A percentile compares a stretch with the other conserved stretches of the same genome.
Evolutionary conservation across 1,140 invertebrate genomes (phyloP).

Genomic region (Ladona fulva): DNA sequence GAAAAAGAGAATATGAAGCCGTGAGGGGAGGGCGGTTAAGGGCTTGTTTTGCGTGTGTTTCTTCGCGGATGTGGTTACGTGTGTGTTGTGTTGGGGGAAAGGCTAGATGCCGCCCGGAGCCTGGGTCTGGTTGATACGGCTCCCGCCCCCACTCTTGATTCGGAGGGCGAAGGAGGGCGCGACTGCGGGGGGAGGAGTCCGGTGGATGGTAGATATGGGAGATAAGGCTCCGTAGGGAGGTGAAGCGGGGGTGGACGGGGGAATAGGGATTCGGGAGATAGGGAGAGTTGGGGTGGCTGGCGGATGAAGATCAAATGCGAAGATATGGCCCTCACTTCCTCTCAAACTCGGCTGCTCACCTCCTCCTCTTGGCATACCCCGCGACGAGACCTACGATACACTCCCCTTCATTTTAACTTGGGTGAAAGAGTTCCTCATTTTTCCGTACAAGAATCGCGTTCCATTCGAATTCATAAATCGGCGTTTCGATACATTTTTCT

Average conservation of each 20-base stretch:
- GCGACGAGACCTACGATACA: too few species aligned
- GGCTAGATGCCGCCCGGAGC: constrained; percentile 3
- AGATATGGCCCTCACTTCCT: neutral
- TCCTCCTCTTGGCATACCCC: neutral
- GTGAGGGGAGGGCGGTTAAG: too few species aligned
- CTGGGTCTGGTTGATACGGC: neutral
- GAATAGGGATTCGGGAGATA: neutral
- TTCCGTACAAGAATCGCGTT: too few species aligned
- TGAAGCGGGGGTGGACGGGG: neutral
- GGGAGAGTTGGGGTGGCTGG: neutral
- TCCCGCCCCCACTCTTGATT: neutral
- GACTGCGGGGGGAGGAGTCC: neutral
- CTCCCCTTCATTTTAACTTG: too few species aligned
- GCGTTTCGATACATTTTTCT: too few species aligned
- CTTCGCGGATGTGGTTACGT: neutral
- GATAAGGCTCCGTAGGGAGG: neutral
- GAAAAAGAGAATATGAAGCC: too few species aligned
- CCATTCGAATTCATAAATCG: too few species aligned
- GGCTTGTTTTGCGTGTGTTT: too few species aligned
- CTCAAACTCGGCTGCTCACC: neutral
- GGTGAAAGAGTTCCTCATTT: too few species aligned
- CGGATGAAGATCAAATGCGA: neutral
- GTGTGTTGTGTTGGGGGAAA: neutral
- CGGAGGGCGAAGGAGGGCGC: neutral
- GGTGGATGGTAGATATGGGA: neutral